Conservation (phyloP, 2,888 invertebrate genomes). For the Cephonodes hylas region DNA sequence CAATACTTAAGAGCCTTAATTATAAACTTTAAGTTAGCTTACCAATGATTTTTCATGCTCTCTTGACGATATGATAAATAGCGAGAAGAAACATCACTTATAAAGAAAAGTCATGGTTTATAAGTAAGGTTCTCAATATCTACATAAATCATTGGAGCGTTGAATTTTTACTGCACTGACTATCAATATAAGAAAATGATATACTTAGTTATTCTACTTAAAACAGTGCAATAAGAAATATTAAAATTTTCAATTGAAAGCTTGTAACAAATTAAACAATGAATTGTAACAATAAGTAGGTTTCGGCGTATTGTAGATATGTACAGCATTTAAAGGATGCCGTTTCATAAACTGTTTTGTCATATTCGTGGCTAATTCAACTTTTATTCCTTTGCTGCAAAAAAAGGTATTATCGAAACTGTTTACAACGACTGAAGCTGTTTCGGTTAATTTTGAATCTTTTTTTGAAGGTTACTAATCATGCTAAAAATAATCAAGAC, state of each 20-base stretch:
- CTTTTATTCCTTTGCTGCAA: not conserved
- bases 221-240: constrained; percentile 3
- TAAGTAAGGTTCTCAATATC: not conserved
- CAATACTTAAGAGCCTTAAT: too few species aligned
- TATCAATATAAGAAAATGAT: not conserved
- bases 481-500: too few species aligned
- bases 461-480: too few species aligned
- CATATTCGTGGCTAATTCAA: not conserved
- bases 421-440: not conserved
- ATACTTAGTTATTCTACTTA: not conserved
- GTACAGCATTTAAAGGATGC: constrained; percentile 54
- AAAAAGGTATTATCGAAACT: not conserved
- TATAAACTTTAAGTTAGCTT: too few species aligned
- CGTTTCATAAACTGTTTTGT: constrained; percentile 23
- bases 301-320: constrained; percentile 60
- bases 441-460: too few species aligned
- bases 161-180: not conserved
- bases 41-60: too few species aligned
- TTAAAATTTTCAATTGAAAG: constrained; percentile 24
- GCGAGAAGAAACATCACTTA: too few species aligned
- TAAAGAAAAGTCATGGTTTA: too few species aligned
- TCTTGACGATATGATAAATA: too few species aligned
- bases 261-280: constrained; percentile 38
- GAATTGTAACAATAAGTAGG: constrained; percentile 48
- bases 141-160: not conserved